Conservation (phyloP, 2,113 vertebrate species). For the Podarcis cretensis region DNA sequence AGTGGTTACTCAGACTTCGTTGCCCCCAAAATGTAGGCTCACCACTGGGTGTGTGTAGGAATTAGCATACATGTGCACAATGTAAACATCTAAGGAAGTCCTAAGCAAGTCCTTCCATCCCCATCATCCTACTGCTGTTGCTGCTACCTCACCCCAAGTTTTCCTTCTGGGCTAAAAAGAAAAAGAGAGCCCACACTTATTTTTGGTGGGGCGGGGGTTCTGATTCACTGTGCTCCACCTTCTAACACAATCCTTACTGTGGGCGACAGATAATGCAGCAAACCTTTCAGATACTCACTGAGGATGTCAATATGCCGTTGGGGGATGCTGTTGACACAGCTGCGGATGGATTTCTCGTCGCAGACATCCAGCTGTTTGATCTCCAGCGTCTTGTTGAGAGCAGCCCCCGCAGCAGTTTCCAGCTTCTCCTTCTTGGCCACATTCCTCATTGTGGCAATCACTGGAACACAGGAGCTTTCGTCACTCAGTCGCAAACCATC, state of each 20-base stretch:
- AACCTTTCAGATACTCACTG: slow-evolving; percentile 47
- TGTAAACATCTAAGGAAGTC: not conserved
- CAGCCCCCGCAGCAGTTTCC: slow-evolving; percentile 70
- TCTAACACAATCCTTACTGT: not conserved
- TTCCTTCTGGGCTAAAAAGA: too few species aligned
- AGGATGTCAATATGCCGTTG: slow-evolving; percentile 63
- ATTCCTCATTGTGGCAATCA: slow-evolving; percentile 79
- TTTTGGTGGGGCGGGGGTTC: too few species aligned
- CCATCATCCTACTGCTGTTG: not conserved
- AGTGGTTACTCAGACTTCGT: too few species aligned
- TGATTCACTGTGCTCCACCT: too few species aligned
- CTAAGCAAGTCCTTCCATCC: too few species aligned
- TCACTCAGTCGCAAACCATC: not conserved
- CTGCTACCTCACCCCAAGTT: not conserved
- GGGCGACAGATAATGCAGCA: too few species aligned
- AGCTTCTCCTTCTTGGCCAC: slow-evolving; percentile 69
- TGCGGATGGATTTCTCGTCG: slow-evolving; percentile 76
- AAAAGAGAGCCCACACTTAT: too few species aligned
- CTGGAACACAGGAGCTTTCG: slow-evolving; percentile 47
- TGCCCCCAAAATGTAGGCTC: too few species aligned
- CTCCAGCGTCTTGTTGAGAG: slow-evolving; percentile 72
- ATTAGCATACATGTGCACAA: not conserved
- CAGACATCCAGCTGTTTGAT: slow-evolving; percentile 78
- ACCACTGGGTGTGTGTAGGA: not conserved
- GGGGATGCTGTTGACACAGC: slow-evolving; percentile 77